Conservation (phyloP, 2,113 vertebrate species). For the Axis porcinus region DNA sequence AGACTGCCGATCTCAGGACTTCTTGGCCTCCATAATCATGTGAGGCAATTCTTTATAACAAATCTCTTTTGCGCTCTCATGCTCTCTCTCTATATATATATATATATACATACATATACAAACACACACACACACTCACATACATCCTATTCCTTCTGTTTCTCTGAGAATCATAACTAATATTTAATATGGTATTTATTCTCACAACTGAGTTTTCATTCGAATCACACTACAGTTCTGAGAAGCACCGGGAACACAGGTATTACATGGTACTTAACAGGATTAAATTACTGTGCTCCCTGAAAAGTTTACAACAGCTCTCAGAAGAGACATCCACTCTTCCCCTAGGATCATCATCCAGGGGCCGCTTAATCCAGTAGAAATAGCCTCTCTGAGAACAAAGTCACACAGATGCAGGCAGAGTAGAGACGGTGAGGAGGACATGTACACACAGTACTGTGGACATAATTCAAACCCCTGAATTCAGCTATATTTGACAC, state of each 20-base stretch:
- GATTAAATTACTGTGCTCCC: background rate
- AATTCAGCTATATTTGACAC: background rate
- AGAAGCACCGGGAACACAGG: background rate
- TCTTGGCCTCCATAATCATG: background rate
- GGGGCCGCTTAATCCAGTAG: background rate
- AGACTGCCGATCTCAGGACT: background rate
- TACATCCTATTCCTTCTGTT: background rate
- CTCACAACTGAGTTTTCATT: background rate
- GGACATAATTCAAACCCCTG: background rate
- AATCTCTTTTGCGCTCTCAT: background rate
- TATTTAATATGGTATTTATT: background rate
- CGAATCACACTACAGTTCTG: background rate
- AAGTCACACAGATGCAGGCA: background rate
- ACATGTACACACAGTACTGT: background rate
- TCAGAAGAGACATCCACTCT: background rate
- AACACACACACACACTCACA: accelerated
- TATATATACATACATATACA: background rate
- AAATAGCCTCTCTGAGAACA: background rate
- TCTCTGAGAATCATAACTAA: background rate
- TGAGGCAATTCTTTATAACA: background rate
- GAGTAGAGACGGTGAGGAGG: background rate
- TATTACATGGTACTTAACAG: background rate
- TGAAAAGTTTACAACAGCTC: background rate
- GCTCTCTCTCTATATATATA: background rate
- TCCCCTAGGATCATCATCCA: background rate